A percentile compares a stretch with the other conserved stretches of the same genome.
Evolutionary conservation across 30 jellyfish, hydroid and myxozoan species (phyloP).

Genomic region (Chironex yamaguchii): DNA sequence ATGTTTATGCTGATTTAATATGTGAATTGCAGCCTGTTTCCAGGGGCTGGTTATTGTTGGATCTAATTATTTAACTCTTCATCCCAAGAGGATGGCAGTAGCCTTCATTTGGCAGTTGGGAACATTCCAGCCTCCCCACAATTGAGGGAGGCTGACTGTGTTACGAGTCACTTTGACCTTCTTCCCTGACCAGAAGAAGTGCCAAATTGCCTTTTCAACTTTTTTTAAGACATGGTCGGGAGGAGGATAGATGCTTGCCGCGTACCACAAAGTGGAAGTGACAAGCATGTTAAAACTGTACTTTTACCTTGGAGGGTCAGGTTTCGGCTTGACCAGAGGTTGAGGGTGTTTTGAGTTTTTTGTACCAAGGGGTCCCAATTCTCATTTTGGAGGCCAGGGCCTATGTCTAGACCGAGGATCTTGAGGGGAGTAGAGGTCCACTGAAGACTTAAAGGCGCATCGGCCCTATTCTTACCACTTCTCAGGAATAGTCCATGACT

Average conservation of each 20-base stretch:
- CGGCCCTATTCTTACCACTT: conserved; percentile 29
- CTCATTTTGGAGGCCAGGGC: neutral
- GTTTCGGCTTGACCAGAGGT: conserved; percentile 20
- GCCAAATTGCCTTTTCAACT: no score
- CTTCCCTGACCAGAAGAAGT: conserved; percentile 13
- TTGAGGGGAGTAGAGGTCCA: conserved; percentile 27
- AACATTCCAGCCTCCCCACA: conserved; percentile 30
- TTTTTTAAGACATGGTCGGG: conserved; percentile 15
- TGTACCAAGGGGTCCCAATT: conserved; percentile 6
- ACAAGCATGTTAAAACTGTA: conserved; percentile 14
- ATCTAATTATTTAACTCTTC: conserved; percentile 10
- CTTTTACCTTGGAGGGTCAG: conserved; percentile 17
- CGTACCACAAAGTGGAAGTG: conserved; percentile 18
- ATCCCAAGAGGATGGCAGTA: conserved; percentile 3
- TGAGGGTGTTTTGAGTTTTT: neutral
- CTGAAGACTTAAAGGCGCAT: conserved; percentile 6
- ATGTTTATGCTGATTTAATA: neutral
- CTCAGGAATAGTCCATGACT: conserved; percentile 57
- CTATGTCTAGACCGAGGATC: neutral
- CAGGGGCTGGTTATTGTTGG: neutral
- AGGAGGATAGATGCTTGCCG: conserved; percentile 25
- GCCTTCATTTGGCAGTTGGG: conserved; percentile 3
- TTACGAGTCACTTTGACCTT: conserved; percentile 2
- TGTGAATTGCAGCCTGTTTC: neutral
- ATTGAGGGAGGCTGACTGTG: conserved; percentile 39